phyloP scores from a whole-genome alignment of 2,797 vertebrate genomes.

The Myripristis jacobus region DNA sequence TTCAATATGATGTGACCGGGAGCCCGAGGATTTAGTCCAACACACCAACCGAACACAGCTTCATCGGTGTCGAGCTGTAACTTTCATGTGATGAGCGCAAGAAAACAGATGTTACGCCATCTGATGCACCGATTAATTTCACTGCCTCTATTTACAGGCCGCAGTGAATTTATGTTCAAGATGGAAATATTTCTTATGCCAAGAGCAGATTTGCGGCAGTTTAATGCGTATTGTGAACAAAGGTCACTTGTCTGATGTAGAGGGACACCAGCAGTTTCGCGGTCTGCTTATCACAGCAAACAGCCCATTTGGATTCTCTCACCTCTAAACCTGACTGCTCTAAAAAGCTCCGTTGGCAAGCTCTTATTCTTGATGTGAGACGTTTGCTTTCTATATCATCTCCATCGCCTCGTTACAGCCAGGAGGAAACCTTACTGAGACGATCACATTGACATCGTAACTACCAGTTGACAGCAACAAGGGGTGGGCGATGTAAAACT shows the following conservation, averaged over 20 bases:
- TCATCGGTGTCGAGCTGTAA: slow-evolving; percentile 31
- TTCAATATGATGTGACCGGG: neutral
- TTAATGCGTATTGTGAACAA: neutral
- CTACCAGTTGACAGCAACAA: neutral
- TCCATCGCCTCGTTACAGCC: neutral
- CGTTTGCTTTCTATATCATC: neutral
- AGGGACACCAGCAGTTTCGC: neutral
- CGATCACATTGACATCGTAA: neutral
- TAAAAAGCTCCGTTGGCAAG: slow-evolving; percentile 1
- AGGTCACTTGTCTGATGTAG: neutral
- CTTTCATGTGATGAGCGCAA: slow-evolving; percentile 17
- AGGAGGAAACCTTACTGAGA: neutral
- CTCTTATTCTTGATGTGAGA: slow-evolving; percentile 9
- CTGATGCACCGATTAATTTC: slow-evolving; percentile 36
- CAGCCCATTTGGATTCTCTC: neutral
- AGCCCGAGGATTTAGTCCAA: neutral
- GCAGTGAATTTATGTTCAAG: neutral
- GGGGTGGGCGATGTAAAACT: too few species aligned
- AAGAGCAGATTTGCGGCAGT: neutral
- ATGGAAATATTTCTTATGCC: neutral
- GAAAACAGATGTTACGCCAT: slow-evolving; percentile 31
- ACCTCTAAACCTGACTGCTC: slow-evolving; percentile 9
- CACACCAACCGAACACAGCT: neutral
- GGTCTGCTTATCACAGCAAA: neutral
- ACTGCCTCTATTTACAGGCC: neutral